Conservation (phyloP, 2,113 vertebrate genomes). For the Porphyrio hochstetteri region DNA sequence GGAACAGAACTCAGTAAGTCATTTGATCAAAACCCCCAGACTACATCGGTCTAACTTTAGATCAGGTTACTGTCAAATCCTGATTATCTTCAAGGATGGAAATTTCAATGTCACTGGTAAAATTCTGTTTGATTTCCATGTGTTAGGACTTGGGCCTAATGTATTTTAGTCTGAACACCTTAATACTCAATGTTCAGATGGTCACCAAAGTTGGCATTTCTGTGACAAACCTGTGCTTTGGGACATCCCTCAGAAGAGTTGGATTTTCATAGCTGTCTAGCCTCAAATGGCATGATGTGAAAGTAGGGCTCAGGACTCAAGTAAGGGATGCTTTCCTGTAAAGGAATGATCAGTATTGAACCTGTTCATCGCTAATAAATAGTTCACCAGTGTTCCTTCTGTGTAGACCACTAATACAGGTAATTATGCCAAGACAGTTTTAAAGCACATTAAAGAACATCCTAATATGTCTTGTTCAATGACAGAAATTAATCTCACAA, state of each 20-base stretch:
- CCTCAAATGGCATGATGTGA: not conserved
- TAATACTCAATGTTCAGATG: not conserved
- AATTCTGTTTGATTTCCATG: not conserved
- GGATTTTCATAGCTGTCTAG: not conserved
- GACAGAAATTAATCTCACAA: not conserved
- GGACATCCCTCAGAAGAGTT: not conserved
- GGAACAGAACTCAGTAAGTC: not conserved
- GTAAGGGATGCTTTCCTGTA: not conserved
- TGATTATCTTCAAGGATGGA: not conserved
- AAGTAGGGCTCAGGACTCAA: not conserved
- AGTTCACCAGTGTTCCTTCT: not conserved
- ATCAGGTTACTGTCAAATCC: not conserved
- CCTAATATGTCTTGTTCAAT: not conserved
- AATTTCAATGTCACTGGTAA: not conserved
- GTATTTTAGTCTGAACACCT: not conserved
- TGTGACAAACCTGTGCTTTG: not conserved
- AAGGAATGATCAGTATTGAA: not conserved
- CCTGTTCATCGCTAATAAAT: not conserved
- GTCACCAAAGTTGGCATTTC: not conserved
- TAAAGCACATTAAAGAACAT: not conserved
- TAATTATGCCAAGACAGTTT: not conserved
- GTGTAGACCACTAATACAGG: not conserved
- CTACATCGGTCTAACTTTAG: not conserved
- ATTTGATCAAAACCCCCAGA: not conserved
- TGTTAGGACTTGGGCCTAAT: not conserved